Evolutionary conservation across 1,140 invertebrate species (phyloP), one percentile per base, ranked within the genome.

Genomic region (Drosophila asahinai): DNA sequence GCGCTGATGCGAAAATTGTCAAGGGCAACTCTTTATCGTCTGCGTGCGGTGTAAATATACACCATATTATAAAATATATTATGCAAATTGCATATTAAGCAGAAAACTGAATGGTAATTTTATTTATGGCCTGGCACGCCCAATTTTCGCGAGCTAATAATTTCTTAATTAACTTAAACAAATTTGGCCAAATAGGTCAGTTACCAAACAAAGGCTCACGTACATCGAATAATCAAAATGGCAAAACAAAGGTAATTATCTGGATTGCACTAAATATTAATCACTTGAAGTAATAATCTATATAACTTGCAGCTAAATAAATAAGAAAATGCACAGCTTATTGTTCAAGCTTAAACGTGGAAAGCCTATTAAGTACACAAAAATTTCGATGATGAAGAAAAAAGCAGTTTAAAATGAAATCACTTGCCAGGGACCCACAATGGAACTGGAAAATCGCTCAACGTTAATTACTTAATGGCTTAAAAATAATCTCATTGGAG

Each of bases 381-480:
- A 33, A 57, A 57, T 57, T 40, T 42, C 19, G 14, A 38, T 58
- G 15, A n/a, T 17, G 19, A 58, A 58, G 36, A 43, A 58, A 58
- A 43, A 5, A 12, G 36, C 36, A 12, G 55, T 43, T 40, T 57
- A 58, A 58, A 58, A 58, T 58, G 22, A 45, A 25, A 58, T 43
- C 36, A 43, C 19, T 58, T 57, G 17, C 47, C 17, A 40, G n/a
- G 30, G 30, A 59, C n/a, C 43, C 14, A 43, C 22, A 61, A 57
- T 51, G 33, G 60, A 70, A 57, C 43, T 62, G 66, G 49, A 66
- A 83, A 83, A 80, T 87, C 73, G 64, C 76, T 74, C 42, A 70
- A 74, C 58, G 42, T 71, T 83, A 83, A 80, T 87, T 87, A 80
- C 80, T 87, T 89, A 89, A 87, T 87, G 84, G 73, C 77, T 89